These are phyloP conservation scores for Prunella fulvescens DNA, from an alignment of 2,113 vertebrate species.

Conservation along the genomic window DNA sequence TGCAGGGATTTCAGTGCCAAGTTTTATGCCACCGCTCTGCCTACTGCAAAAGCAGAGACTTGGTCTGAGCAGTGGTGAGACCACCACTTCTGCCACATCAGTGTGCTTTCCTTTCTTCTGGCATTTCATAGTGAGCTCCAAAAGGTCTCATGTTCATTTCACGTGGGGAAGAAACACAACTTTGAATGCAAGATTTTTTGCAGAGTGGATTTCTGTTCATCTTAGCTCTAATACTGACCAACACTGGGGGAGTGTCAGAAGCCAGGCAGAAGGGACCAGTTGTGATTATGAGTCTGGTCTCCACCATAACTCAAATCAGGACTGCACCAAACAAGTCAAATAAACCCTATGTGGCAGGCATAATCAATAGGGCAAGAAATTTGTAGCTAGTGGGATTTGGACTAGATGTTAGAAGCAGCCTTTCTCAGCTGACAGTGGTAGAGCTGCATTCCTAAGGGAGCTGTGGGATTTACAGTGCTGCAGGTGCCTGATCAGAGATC, in stretches of 20 bases:
- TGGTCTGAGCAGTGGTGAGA: neutral
- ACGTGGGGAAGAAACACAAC: neutral
- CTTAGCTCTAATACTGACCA: neutral
- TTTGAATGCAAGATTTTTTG: neutral
- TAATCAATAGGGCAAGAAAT: neutral
- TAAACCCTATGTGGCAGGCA: neutral
- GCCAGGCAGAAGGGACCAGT: neutral
- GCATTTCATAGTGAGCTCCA: neutral
- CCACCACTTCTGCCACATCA: neutral
- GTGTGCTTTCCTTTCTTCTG: neutral
- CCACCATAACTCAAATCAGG: neutral
- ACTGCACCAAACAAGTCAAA: neutral
- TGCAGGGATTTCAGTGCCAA: neutral
- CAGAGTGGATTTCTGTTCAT: neutral
- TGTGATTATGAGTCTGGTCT: neutral
- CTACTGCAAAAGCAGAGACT: neutral
- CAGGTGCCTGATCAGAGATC: neutral
- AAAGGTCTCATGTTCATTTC: neutral
- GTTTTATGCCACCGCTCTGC: neutral
- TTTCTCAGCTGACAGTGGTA: neutral
- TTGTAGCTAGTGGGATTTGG: neutral
- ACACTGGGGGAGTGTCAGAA: rapidly evolving
- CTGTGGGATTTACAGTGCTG: neutral
- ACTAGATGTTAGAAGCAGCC: neutral
- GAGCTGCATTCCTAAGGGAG: neutral